Evolutionary conservation across 2,888 invertebrate species (phyloP), one percentile per base, ranked within the genome.

Genomic region (Encarsia formosa): DNA sequence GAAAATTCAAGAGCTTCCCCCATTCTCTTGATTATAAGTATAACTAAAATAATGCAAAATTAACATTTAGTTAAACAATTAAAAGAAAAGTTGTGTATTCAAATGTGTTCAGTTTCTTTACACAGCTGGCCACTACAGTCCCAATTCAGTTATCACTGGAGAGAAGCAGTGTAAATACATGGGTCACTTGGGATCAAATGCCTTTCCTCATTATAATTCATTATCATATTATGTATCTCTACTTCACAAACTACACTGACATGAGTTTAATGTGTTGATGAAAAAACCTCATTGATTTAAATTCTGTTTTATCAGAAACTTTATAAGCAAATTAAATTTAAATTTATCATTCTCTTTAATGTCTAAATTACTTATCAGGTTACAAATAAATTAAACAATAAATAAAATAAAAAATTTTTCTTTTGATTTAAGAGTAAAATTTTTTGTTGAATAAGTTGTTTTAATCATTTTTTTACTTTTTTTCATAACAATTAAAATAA

Each of bases 101-200:
- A 22, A 43, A n/a, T 9, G 32, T 18, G 26, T 42, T 8, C 26
- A 44, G 13, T 45, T 11, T 31, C 45, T 57, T 49, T 44, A 40
- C 54, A 42, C 43, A 51, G 41, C 24, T 51, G 45, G 32, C 29
- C 23, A 42, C 20, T 39, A 35, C 4, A 42, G 35, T 49, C n/a
- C 23, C 45, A 56, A 38, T 18, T 35, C 44, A 38, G 16, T 52
- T 54, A 54, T 54, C 57, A 54, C 29, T 46, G 19, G 42, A 32
- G 23, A 43, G 41, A 47, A 37, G 23, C 19, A 56, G 45, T 19
- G 52, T 40, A 54, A 46, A 54, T 35, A 54, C 42, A 35, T 32
- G 22, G 54, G 57, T 57, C 52, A 58, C 19, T 54, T 47, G 47
- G 24, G 55, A 56, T 58, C 58, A 53, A 55, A 40, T 34, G 41